These are phyloP conservation scores for Mizuhopecten yessoensis DNA, from an alignment of 1,140 invertebrate genomes.

Conservation along the genomic window DNA sequence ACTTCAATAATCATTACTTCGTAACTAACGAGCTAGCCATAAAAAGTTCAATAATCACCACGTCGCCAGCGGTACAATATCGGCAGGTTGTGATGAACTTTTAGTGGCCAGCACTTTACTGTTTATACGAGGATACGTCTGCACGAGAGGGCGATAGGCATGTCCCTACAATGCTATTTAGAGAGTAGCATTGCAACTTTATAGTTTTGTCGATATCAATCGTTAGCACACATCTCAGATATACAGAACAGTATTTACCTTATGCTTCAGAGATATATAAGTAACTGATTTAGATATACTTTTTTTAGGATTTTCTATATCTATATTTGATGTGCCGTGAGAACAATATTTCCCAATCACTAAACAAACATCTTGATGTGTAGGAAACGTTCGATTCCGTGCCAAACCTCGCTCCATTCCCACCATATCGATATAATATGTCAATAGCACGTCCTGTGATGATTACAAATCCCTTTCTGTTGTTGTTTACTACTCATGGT, in stretches of 20 bases:
- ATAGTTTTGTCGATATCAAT: too few species aligned
- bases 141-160: too few species aligned
- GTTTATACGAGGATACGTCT: too few species aligned
- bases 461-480: too few species aligned
- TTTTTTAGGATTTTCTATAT: neutral
- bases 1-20: neutral
- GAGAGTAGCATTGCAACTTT: too few species aligned
- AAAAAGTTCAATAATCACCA: neutral
- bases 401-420: neutral
- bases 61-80: neutral
- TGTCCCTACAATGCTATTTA: too few species aligned
- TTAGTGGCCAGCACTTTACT: too few species aligned
- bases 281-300: too few species aligned
- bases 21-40: neutral
- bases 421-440: neutral
- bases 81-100: too few species aligned
- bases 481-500: too few species aligned
- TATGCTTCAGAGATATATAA: neutral
- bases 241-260: neutral
- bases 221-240: neutral
- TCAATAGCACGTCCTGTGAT: neutral
- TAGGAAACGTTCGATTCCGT: neutral
- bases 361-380: neutral
- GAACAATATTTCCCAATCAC: neutral
- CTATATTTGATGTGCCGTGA: neutral